phyloP scores from a whole-genome alignment of 1,140 invertebrate genomes.

The Teleogryllus occipitalis region DNA sequence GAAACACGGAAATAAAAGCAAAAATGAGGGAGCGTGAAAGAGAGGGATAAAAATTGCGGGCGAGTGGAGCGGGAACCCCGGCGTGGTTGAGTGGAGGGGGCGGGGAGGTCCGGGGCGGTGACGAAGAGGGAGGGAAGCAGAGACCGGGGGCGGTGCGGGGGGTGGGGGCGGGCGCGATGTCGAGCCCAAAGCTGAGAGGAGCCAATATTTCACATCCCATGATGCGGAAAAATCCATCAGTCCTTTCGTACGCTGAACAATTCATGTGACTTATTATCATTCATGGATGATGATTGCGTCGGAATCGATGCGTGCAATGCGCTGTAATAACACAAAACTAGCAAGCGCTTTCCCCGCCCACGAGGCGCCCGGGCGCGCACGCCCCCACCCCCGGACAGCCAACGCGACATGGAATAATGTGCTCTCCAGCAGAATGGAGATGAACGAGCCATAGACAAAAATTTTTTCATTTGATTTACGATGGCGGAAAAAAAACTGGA shows the following conservation, averaged over 20 bases:
- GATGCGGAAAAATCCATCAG: not conserved
- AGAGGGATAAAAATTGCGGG: not conserved
- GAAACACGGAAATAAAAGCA: not conserved
- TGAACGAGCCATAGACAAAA: not conserved
- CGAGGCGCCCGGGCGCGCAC: not conserved
- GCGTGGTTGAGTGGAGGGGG: not conserved
- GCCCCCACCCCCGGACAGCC: not conserved
- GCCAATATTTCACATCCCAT: constrained; percentile 4
- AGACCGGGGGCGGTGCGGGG: too few species aligned
- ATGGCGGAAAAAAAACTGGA: not conserved
- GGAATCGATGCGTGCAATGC: not conserved
- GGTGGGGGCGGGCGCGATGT: not conserved
- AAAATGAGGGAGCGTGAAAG: not conserved
- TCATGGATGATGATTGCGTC: not conserved
- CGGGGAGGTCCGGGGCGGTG: too few species aligned
- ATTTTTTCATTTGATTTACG: not conserved
- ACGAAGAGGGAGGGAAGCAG: too few species aligned
- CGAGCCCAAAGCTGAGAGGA: not conserved
- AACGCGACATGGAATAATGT: not conserved
- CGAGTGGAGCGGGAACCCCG: too few species aligned
- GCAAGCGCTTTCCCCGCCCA: not conserved
- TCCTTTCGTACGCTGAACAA: not conserved
- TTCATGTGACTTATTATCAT: not conserved
- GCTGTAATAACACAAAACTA: constrained; percentile 4
- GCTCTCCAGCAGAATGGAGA: not conserved